phyloP scores from a whole-genome alignment of 2,113 vertebrate species.

The Zosterops lateralis region DNA sequence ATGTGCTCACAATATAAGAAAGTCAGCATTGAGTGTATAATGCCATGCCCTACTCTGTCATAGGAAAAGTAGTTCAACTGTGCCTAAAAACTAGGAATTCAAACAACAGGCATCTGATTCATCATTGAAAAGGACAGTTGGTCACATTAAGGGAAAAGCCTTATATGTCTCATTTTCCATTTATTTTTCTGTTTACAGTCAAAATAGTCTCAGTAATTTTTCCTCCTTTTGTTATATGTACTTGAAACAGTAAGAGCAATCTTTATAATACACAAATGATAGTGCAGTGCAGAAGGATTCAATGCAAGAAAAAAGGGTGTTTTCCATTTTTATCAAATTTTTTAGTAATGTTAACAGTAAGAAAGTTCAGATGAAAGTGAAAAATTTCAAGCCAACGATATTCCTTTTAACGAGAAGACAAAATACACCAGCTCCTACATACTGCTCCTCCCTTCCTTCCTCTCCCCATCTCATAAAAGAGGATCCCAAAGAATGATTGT shows the following conservation, averaged over 20 bases:
- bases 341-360: background rate
- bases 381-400: background rate
- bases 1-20: background rate
- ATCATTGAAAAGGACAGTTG: background rate
- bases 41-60: background rate
- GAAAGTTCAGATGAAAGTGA: slow-evolving; percentile 14
- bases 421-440: slow-evolving; percentile 18
- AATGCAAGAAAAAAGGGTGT: background rate
- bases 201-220: background rate
- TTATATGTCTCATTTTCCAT: background rate
- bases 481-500: background rate
- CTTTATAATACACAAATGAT: background rate
- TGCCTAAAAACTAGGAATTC: background rate
- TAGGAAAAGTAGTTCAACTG: background rate
- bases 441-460: slow-evolving; percentile 66
- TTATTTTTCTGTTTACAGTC: background rate
- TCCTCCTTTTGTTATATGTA: background rate
- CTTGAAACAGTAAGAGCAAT: background rate
- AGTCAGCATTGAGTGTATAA: background rate
- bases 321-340: background rate
- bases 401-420: slow-evolving; percentile 9
- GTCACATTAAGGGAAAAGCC: background rate
- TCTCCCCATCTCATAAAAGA: slow-evolving; percentile 47
- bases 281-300: background rate
- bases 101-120: background rate